phyloP scores from a whole-genome alignment of 2,113 vertebrate genomes.

The Aphelocoma coerulescens region DNA sequence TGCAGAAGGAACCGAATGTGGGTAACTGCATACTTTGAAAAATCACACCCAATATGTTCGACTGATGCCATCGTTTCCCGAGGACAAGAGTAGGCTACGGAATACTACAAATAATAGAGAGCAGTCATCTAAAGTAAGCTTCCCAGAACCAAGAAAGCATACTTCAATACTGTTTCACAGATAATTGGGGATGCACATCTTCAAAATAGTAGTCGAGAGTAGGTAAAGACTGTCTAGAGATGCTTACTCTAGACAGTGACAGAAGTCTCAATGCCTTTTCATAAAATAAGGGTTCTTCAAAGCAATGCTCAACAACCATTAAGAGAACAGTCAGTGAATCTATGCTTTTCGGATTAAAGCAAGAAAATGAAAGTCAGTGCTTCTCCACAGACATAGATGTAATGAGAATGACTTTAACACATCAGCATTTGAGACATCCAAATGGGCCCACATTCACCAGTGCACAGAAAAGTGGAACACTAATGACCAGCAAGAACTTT shows the following conservation, averaged over 20 bases:
- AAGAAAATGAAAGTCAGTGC: background rate
- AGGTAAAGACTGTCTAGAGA: background rate
- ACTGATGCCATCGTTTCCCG: background rate
- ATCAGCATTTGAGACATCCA: background rate
- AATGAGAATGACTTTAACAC: background rate
- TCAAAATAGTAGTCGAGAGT: constrained; percentile 12
- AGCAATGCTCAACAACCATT: background rate
- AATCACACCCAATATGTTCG: constrained; percentile 50
- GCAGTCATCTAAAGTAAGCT: background rate
- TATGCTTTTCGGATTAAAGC: background rate
- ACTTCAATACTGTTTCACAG: background rate
- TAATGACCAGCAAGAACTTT: background rate
- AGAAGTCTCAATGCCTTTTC: constrained; percentile 9
- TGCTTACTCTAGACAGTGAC: background rate
- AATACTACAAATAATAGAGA: constrained; percentile 25
- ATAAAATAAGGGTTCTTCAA: constrained; percentile 14
- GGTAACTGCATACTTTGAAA: constrained; percentile 39
- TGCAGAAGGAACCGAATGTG: constrained; percentile 10
- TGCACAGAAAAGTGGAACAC: background rate
- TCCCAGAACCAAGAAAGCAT: background rate
- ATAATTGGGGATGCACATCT: background rate
- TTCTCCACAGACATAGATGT: background rate
- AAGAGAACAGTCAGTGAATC: background rate
- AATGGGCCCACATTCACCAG: background rate
- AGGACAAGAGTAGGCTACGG: constrained; percentile 34